Evolutionary conservation across 2,113 vertebrate genomes (phyloP), one percentile per base, ranked within the genome.

Genomic region (Connochaetes taurinus): DNA sequence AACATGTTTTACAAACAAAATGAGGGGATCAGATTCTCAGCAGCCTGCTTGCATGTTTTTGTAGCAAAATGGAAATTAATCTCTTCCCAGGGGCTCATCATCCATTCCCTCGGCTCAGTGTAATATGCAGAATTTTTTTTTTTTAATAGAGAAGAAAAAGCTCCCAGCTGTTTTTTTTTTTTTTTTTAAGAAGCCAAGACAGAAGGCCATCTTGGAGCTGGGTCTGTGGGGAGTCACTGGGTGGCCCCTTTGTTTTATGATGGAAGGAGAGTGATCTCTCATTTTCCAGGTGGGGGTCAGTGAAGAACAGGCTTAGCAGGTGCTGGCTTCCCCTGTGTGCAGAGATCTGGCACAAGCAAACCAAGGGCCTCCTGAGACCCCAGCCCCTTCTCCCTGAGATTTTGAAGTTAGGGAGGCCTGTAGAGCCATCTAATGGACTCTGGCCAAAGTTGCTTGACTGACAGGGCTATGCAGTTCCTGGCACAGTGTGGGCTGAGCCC

Each of bases 11-110:
- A 96, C 58, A 94, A 93, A 89, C 94, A 58, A 89, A 94, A 96
- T 80, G 89, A 95, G 67, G 60, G 90, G n/a, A 58, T 82, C 97
- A 33, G 93, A 23, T 97, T 97, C 97, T 97, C 94, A 95, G 98
- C 96, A 87, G 96, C 83, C 76, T 40, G 74, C 96, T 81, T 87
- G 88, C 60, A 36, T 97, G 94, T 97, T 97, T 97, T 94, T 94
- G 78, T 80, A 96, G 95, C 88, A 88, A 95, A 97, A 95, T 97
- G 95, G 97, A 97, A 97, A 97, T 98, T 95, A 96, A 87, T 96
- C 74, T 95, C 97, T 97, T 98, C 96, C 94, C 89, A 94, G 95
- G 96, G 97, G 96, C 91, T 94, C 93, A 58, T 95, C 96, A 64
- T 90, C 87, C 71, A 36, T 85, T 95, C 87, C 84, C 90, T 84